Evolutionary conservation across 2,888 invertebrate species (phyloP).

Genomic region (Eristalis tenax): DNA sequence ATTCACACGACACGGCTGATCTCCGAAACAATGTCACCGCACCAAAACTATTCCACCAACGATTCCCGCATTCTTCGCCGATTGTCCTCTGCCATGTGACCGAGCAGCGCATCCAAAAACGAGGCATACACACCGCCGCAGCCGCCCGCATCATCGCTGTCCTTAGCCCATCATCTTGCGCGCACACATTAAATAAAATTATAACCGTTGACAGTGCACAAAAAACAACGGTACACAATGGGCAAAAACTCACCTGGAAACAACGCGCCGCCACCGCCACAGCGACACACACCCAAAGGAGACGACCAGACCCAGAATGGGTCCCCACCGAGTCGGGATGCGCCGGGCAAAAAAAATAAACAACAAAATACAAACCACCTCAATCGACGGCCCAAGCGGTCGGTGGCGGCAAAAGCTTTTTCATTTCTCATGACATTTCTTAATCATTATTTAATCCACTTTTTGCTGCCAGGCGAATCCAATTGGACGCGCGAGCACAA

Average conservation of each 20-base stretch:
- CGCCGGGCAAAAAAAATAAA: background rate
- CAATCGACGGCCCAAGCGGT: background rate
- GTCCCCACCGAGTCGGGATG: background rate
- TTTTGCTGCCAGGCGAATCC: slow-evolving; percentile 46
- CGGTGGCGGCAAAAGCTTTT: slow-evolving; percentile 61
- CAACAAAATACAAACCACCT: background rate
- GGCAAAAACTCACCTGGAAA: slow-evolving; percentile 56
- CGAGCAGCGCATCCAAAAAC: slow-evolving; percentile 23
- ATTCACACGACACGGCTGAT: slow-evolving; percentile 15
- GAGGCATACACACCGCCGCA: slow-evolving; percentile 6
- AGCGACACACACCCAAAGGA: slow-evolving; percentile 3
- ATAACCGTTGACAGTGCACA: slow-evolving; percentile 58
- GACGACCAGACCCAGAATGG: background rate
- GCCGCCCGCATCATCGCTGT: slow-evolving; percentile 28
- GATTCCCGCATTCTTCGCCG: slow-evolving; percentile 61
- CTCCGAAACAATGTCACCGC: slow-evolving; percentile 12
- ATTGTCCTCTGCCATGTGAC: slow-evolving; percentile 57
- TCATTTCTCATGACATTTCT: slow-evolving; percentile 67
- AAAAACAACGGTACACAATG: slow-evolving; percentile 27
- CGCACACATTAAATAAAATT: slow-evolving; percentile 62
- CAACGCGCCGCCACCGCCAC: background rate
- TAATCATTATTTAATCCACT: slow-evolving; percentile 72
- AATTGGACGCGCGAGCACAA: slow-evolving; percentile 64
- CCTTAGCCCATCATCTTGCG: slow-evolving; percentile 54
- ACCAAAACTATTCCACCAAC: slow-evolving; percentile 23